phyloP scores from a whole-genome alignment of 1,140 invertebrate genomes.

The Alviniconcha marisindica region DNA sequence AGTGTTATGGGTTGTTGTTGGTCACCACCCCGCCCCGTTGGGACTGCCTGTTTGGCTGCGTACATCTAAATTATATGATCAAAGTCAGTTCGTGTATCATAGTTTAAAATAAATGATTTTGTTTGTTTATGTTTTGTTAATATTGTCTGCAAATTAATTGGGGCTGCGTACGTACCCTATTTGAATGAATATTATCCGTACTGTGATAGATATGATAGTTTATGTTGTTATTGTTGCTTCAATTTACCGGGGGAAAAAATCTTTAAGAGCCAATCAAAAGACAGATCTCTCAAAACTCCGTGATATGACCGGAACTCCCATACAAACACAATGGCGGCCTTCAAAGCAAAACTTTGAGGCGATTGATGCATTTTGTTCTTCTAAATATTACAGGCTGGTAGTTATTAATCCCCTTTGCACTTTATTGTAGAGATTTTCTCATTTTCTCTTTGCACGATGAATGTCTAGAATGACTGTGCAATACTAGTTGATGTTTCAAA shows the following conservation, averaged over 20 bases:
- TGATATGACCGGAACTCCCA: conserved; percentile 25
- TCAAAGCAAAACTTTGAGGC: background rate
- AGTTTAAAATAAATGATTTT: no score
- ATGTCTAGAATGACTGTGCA: background rate
- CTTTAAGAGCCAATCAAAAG: conserved; percentile 20
- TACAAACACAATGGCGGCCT: conserved; percentile 37
- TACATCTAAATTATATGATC: no score
- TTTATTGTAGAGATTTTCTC: background rate
- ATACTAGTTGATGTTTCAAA: background rate
- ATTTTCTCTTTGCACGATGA: background rate
- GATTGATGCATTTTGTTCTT: background rate
- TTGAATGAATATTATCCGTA: background rate
- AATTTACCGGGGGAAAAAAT: background rate
- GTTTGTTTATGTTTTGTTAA: no score
- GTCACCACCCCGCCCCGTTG: no score
- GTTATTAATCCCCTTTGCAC: background rate
- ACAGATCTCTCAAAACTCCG: background rate
- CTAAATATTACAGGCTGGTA: background rate
- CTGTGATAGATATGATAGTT: background rate
- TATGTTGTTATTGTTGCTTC: background rate
- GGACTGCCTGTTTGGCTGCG: no score
- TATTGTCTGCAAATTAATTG: no score
- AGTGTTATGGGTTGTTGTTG: no score
- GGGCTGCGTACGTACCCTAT: background rate
- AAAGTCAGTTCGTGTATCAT: no score